phyloP scores from a whole-genome alignment of 2,888 invertebrate genomes.

The Scaptomyza caliginosa region DNA sequence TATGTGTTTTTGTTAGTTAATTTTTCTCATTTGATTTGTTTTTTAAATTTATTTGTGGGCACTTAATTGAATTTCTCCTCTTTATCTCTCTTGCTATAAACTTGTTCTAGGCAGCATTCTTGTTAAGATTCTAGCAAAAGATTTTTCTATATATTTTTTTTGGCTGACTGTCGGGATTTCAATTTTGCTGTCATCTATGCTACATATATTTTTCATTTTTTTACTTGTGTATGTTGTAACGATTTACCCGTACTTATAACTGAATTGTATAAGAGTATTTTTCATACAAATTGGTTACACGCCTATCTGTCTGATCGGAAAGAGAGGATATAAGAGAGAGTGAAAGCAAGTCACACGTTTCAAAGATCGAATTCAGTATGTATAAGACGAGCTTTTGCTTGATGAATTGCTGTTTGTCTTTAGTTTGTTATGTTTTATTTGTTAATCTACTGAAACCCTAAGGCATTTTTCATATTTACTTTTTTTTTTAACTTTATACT shows the following conservation, averaged over 20 bases:
- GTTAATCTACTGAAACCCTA: constrained; percentile 74
- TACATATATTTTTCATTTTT: constrained; percentile 10
- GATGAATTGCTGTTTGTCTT: constrained; percentile 32
- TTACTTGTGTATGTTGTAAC: constrained; percentile 17
- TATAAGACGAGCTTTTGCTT: constrained; percentile 26
- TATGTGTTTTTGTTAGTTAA: constrained; percentile 27
- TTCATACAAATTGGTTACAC: constrained; percentile 52
- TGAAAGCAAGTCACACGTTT: constrained; percentile 54
- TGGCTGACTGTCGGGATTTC: constrained; percentile 46
- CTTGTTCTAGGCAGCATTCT: constrained; percentile 17
- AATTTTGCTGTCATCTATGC: not conserved
- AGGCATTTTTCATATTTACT: constrained; percentile 62
- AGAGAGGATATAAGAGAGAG: not conserved
- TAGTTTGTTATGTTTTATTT: constrained; percentile 18
- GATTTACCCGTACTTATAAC: constrained; percentile 70
- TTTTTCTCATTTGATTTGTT: constrained; percentile 4
- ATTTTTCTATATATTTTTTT: constrained; percentile 29
- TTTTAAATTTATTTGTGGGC: constrained; percentile 46
- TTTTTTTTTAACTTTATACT: constrained; percentile 32
- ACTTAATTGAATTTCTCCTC: constrained; percentile 61
- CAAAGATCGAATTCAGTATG: not conserved
- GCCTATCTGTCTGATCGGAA: constrained; percentile 23
- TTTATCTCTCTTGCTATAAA: constrained; percentile 8
- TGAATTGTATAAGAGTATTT: constrained; percentile 58
- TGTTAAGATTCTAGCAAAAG: constrained; percentile 25